These are phyloP conservation scores for Dendrolimus punctatus DNA, from an alignment of 1,140 invertebrate genomes.

Conservation along the genomic window DNA sequence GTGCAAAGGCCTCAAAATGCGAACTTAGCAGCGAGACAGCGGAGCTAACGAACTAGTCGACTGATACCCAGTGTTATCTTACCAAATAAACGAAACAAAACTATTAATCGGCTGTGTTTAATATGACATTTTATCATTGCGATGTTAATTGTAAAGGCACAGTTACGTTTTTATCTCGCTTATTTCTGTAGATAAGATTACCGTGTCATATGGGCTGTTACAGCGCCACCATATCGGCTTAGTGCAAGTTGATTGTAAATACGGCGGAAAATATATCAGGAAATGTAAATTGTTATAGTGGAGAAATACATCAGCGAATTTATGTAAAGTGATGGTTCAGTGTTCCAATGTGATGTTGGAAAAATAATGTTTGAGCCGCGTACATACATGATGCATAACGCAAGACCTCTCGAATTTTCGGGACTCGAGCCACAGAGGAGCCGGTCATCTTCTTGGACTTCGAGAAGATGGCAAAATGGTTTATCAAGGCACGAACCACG, in stretches of 20 bases:
- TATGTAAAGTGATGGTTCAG: slow-evolving; percentile 40
- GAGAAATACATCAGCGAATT: too few relatives aligned
- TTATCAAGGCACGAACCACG: slow-evolving; percentile 39
- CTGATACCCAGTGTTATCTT: slow-evolving; percentile 45
- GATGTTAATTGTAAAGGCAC: slow-evolving; percentile 54
- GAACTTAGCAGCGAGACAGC: too few relatives aligned
- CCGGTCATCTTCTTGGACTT: slow-evolving; percentile 48
- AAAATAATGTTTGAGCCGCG: slow-evolving; percentile 40
- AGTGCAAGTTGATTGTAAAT: not conserved
- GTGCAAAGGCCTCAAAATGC: too few relatives aligned
- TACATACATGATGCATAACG: slow-evolving; percentile 44
- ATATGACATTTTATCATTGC: slow-evolving; percentile 45
- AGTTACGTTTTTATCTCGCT: slow-evolving; percentile 46
- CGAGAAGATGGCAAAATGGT: slow-evolving; percentile 33
- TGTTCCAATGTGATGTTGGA: slow-evolving; percentile 3
- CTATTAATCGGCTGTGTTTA: slow-evolving; percentile 26
- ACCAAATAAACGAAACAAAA: slow-evolving; percentile 33
- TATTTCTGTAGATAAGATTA: slow-evolving; percentile 61
- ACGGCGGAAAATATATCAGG: too few relatives aligned
- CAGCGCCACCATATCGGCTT: slow-evolving; percentile 33
- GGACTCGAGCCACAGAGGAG: slow-evolving; percentile 31
- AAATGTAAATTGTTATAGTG: too few relatives aligned
- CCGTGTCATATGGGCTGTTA: slow-evolving; percentile 48
- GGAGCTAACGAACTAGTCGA: slow-evolving; percentile 4
- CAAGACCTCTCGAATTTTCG: slow-evolving; percentile 32